These are phyloP conservation scores for Cryptotis parvus DNA, from an alignment of 2,113 vertebrate genomes.

Conservation along the genomic window DNA sequence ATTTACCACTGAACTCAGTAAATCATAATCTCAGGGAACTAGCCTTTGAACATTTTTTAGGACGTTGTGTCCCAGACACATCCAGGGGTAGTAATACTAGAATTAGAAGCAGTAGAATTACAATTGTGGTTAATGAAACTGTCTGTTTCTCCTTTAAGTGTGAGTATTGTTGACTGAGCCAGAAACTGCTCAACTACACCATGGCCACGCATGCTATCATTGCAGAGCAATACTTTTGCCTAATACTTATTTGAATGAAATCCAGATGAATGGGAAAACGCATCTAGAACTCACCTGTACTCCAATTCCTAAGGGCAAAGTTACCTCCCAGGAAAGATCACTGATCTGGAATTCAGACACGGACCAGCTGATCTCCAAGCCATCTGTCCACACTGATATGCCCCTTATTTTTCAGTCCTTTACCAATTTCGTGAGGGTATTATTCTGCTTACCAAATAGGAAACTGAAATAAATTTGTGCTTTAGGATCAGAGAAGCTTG, in stretches of 20 bases:
- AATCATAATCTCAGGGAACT: background rate
- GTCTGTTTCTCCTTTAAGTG: background rate
- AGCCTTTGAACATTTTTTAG: background rate
- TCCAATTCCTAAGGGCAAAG: background rate
- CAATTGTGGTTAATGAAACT: background rate
- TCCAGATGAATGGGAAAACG: background rate
- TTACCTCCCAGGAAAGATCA: background rate
- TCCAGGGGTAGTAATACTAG: background rate
- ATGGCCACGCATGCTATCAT: no score
- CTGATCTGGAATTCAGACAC: background rate
- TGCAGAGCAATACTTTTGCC: background rate
- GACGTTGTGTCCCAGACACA: background rate
- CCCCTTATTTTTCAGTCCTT: background rate
- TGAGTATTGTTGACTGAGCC: background rate
- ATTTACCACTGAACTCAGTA: background rate
- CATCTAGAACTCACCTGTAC: background rate
- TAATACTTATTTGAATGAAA: background rate
- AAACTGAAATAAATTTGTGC: background rate
- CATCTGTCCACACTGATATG: no score
- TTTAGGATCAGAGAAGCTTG: background rate
- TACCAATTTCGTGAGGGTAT: background rate
- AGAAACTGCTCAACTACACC: no score
- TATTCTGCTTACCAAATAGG: background rate
- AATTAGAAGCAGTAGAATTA: background rate
- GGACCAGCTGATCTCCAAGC: rapidly evolving